Evolutionary conservation across 1,140 invertebrate genomes (phyloP).

Genomic region (Hyposmocoma kahamanoa): DNA sequence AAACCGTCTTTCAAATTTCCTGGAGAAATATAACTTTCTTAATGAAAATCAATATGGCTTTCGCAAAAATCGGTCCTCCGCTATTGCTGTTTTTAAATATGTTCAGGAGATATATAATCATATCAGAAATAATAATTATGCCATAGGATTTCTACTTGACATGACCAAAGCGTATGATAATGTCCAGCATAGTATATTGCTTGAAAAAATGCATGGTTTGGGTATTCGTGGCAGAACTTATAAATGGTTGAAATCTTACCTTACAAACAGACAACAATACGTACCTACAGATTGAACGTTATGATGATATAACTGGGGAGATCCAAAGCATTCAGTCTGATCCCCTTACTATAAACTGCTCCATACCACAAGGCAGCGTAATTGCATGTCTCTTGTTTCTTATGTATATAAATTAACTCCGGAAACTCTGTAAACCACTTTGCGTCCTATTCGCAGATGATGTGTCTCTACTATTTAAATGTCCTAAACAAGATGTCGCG

Average conservation of each 20-base stretch:
- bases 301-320: not conserved
- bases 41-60: conserved; percentile 3
- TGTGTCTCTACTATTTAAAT: conserved; percentile 1
- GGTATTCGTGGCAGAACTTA: conserved; percentile 4
- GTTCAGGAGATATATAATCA: not conserved
- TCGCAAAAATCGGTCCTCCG: not conserved
- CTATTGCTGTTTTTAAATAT: not conserved
- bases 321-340: not conserved
- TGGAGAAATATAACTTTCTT: not conserved
- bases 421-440: not conserved
- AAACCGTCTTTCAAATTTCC: not conserved
- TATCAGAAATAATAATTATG: not conserved
- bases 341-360: no score
- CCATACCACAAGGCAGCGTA: not conserved
- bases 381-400: not conserved
- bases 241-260: conserved; percentile 2
- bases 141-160: not conserved
- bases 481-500: not conserved
- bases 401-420: not conserved
- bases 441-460: conserved; percentile 1
- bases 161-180: conserved; percentile 7
- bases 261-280: not conserved
- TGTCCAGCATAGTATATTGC: not conserved
- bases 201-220: not conserved
- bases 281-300: not conserved